phyloP scores from a whole-genome alignment of 35 echinoderm and acorn worm genomes.

The Ophiothrix spiculata region DNA sequence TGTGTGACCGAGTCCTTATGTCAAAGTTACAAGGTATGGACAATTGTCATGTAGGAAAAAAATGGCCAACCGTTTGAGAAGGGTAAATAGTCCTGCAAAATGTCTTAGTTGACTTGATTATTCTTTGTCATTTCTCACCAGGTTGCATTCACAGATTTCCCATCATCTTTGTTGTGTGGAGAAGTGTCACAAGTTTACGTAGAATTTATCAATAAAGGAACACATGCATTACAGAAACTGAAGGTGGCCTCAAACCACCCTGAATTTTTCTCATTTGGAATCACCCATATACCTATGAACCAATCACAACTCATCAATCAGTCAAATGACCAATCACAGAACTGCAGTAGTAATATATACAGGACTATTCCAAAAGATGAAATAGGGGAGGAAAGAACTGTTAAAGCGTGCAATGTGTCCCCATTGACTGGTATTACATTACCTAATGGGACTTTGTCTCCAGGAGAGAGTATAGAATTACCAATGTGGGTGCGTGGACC shows the following conservation, averaged over 20 bases:
- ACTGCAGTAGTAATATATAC: slow-evolving; percentile 23
- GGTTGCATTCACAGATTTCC: slow-evolving; percentile 79
- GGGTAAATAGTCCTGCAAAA: too few relatives aligned
- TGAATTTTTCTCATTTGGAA: slow-evolving; percentile 85
- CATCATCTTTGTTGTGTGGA: slow-evolving; percentile 78
- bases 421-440: slow-evolving; percentile 76
- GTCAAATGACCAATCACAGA: slow-evolving; percentile 32
- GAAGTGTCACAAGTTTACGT: slow-evolving; percentile 69
- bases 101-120: too few relatives aligned
- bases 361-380: slow-evolving; percentile 64
- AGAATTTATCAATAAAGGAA: slow-evolving; percentile 81
- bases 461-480: slow-evolving; percentile 58
- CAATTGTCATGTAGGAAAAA: too few relatives aligned
- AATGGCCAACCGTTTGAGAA: too few relatives aligned
- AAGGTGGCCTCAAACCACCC: slow-evolving; percentile 73
- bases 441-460: slow-evolving; percentile 56
- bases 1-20: too few relatives aligned
- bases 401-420: slow-evolving; percentile 72
- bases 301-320: slow-evolving; percentile 37
- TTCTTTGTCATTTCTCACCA: slow-evolving; percentile 35
- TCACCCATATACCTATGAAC: slow-evolving; percentile 46
- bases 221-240: slow-evolving; percentile 69
- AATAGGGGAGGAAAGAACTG: slow-evolving; percentile 29
- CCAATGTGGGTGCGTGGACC: slow-evolving; percentile 93
- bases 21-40: too few relatives aligned